Evolutionary conservation across 2,888 invertebrate genomes (phyloP).

Genomic region (Ariolimax columbianus): DNA sequence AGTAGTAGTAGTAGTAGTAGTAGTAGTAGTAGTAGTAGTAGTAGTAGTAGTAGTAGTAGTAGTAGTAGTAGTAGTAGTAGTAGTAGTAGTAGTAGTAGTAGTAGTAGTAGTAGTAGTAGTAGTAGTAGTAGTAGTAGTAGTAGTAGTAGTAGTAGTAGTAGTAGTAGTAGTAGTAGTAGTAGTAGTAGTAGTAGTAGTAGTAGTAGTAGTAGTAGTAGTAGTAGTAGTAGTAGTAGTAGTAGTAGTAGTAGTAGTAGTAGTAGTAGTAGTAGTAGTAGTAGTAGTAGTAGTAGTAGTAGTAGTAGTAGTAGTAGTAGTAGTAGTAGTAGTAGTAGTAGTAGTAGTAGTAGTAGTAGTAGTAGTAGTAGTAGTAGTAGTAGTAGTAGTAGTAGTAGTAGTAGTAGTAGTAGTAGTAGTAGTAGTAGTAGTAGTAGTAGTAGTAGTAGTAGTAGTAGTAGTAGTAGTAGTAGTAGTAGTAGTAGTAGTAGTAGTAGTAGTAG

Average conservation of each 20-base stretch:
- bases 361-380: constrained; percentile 35
- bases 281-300: constrained; percentile 39
- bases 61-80: constrained; percentile 46
- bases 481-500: constrained; percentile 39
- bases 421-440: constrained; percentile 35
- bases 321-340: constrained; percentile 35
- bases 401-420: constrained; percentile 37
- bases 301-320: constrained; percentile 4
- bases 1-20: background rate
- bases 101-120: constrained; percentile 48
- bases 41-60: background rate
- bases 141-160: constrained; percentile 42
- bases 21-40: background rate
- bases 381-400: constrained; percentile 36
- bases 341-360: constrained; percentile 37
- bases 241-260: constrained; percentile 36
- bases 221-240: constrained; percentile 48
- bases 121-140: constrained; percentile 46
- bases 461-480: constrained; percentile 36
- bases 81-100: constrained; percentile 48
- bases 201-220: constrained; percentile 48
- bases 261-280: constrained; percentile 6
- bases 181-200: constrained; percentile 48
- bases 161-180: constrained; percentile 46
- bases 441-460: constrained; percentile 34